These are phyloP conservation scores for Coptotermes formosanus DNA, from an alignment of 1,140 invertebrate genomes.

Conservation along the genomic window DNA sequence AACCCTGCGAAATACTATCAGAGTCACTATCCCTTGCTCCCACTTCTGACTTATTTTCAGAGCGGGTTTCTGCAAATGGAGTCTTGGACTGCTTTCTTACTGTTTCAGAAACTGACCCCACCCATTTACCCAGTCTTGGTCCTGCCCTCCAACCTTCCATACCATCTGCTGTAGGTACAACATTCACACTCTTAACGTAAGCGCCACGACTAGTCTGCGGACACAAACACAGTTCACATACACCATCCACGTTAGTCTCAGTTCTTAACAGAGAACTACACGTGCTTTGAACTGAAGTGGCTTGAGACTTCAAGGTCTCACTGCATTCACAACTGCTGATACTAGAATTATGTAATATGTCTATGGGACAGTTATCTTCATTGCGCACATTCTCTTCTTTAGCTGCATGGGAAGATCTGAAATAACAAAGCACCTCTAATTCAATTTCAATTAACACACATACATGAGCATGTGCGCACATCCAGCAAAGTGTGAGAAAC, in stretches of 20 bases:
- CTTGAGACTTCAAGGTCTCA: neutral
- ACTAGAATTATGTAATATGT: neutral
- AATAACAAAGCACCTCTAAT: neutral
- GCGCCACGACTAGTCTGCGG: neutral
- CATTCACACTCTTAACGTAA: neutral
- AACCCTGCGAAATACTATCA: neutral
- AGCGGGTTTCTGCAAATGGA: neutral
- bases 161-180: neutral
- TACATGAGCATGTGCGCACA: too few species aligned
- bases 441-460: too few species aligned
- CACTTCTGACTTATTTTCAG: neutral
- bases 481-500: too few species aligned
- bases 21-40: neutral
- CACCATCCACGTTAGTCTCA: neutral
- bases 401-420: neutral
- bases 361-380: neutral
- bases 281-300: neutral
- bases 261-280: neutral
- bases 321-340: neutral
- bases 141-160: neutral
- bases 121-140: neutral
- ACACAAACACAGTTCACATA: neutral
- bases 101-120: neutral
- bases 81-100: neutral
- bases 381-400: neutral